Percentiles rank a stretch among this genome's conserved stretches.
These are phyloP conservation scores for Rhinella marina DNA, from an alignment of 2,797 vertebrate genomes.

Conservation along the genomic window DNA sequence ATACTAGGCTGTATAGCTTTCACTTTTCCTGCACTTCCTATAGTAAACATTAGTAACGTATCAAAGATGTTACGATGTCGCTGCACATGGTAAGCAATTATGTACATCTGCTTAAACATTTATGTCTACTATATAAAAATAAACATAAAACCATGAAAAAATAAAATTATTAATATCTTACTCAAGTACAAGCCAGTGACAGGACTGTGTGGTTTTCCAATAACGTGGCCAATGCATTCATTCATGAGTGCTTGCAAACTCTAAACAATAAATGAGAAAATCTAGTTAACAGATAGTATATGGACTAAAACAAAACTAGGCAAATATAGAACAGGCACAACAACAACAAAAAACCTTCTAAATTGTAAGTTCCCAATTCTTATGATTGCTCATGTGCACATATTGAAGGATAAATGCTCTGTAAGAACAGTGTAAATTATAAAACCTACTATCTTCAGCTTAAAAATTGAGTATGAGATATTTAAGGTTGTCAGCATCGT, in stretches of 20 bases:
- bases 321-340: background rate
- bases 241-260: constrained; percentile 98
- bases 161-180: constrained; percentile 73
- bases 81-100: too few relatives aligned
- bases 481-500: too few relatives aligned
- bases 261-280: constrained; percentile 68
- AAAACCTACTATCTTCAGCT: too few relatives aligned
- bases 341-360: background rate
- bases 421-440: too few relatives aligned
- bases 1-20: too few relatives aligned
- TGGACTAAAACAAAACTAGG: background rate
- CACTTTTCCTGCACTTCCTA: too few relatives aligned
- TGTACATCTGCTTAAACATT: background rate
- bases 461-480: too few relatives aligned
- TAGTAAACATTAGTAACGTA: too few relatives aligned
- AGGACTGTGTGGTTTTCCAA: constrained; percentile 98
- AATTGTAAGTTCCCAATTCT: too few relatives aligned
- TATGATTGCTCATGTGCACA: too few relatives aligned
- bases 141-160: background rate
- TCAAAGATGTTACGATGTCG: too few relatives aligned
- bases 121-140: background rate
- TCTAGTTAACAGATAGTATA: background rate
- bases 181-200: constrained; percentile 93
- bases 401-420: too few relatives aligned
- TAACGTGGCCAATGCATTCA: constrained; percentile 98